phyloP scores from a whole-genome alignment of 1,140 invertebrate genomes.

The Calephelis nemesis region DNA sequence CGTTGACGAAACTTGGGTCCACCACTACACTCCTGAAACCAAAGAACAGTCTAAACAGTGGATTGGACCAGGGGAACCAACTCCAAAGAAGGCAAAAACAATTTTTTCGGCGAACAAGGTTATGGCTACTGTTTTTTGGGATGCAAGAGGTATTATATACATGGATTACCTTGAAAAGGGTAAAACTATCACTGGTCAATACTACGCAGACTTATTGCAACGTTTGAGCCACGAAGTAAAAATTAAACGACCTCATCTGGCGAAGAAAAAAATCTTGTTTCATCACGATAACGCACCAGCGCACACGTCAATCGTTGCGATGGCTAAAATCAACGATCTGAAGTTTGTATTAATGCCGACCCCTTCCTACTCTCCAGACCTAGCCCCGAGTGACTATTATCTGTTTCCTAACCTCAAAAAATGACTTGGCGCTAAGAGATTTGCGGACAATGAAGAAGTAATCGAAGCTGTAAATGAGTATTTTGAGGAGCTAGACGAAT shows the following conservation, averaged over 20 bases:
- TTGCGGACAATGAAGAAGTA: slow-evolving; percentile 43
- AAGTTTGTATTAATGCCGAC: slow-evolving; percentile 43
- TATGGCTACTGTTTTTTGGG: too few relatives aligned
- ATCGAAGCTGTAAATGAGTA: slow-evolving; percentile 33
- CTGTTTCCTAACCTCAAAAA: slow-evolving; percentile 41
- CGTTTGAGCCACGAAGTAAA: too few relatives aligned
- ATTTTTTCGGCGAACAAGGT: too few relatives aligned
- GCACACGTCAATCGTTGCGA: slow-evolving; percentile 38
- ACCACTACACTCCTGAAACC: not conserved
- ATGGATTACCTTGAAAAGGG: too few relatives aligned
- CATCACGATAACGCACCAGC: slow-evolving; percentile 48
- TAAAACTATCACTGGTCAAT: too few relatives aligned
- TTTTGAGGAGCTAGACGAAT: slow-evolving; percentile 45
- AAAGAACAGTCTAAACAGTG: not conserved
- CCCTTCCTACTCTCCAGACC: slow-evolving; percentile 45
- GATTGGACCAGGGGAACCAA: too few relatives aligned
- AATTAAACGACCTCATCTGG: slow-evolving; percentile 30
- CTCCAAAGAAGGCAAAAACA: too few relatives aligned
- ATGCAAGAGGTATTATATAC: too few relatives aligned
- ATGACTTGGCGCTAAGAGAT: slow-evolving; percentile 40
- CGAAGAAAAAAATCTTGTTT: slow-evolving; percentile 50
- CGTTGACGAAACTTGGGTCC: slow-evolving; percentile 19
- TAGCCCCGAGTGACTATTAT: slow-evolving; percentile 39
- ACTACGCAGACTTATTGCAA: too few relatives aligned
- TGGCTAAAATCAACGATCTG: slow-evolving; percentile 41